Percentiles rank a stretch among this genome's conserved stretches.
phyloP scores from a whole-genome alignment of 2,113 vertebrate genomes.

The Microcebus murinus region DNA sequence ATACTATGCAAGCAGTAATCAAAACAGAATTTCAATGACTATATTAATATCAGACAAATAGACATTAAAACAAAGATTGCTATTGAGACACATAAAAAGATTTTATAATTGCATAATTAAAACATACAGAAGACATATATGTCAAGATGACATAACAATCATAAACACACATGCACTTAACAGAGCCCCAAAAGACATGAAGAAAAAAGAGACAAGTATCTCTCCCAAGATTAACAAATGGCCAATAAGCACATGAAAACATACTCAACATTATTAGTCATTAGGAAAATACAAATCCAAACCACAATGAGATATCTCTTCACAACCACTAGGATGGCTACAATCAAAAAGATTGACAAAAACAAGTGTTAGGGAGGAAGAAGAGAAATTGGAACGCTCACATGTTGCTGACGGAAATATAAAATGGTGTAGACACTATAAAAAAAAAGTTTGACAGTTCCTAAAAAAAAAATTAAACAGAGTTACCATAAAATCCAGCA shows the following conservation, averaged over 20 bases:
- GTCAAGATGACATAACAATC: not conserved
- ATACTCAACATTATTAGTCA: not conserved
- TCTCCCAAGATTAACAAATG: not conserved
- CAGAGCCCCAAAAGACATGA: not conserved
- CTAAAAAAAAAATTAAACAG: not conserved
- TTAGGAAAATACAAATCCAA: conserved; percentile 19
- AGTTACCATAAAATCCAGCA: not conserved
- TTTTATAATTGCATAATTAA: not conserved
- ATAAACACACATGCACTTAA: not conserved
- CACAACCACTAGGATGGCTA: not conserved
- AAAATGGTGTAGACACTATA: not conserved
- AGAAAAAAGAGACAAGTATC: not conserved
- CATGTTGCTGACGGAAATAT: not conserved
- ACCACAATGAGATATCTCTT: not conserved
- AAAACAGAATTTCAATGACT: not conserved
- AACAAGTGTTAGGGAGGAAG: not conserved
- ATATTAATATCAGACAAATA: not conserved
- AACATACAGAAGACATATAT: not conserved
- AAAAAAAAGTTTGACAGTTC: not conserved
- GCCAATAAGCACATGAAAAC: not conserved
- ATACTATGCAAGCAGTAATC: not conserved
- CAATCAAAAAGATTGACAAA: not conserved
- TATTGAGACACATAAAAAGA: not conserved
- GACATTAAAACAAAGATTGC: not conserved
- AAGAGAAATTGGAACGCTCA: not conserved